Evolutionary conservation across 2,113 vertebrate species (phyloP), one percentile per base, ranked within the genome.

Genomic region (Marcusenius ussheri): DNA sequence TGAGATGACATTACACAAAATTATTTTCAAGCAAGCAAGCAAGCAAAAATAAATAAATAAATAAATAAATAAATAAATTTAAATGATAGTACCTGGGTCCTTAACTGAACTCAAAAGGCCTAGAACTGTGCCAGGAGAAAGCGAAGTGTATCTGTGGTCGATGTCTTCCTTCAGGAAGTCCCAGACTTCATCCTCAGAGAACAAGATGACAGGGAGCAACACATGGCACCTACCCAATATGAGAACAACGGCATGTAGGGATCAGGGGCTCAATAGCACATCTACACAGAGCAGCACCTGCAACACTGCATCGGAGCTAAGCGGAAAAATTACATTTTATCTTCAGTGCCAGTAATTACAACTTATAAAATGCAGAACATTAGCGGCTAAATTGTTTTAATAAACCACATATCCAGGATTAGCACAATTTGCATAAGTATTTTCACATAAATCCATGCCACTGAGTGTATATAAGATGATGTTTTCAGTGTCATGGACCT

Each of bases 131-230:
- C 95, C 5, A 17, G 92, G 92, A 3, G 90, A 91, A 47, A 94
- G 94, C 27, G 92, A 90, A 0, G 93, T 70, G 5, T 96, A 91
- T 58, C 94, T 93, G 42, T 93, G 17, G n/a, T 93, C 94, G 62
- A 95, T 93, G 0, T 94, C 94, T 3, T 96, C 96, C 89, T 93
- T 95, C 89, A 98, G 95, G 94, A 97, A 99, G 2, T 95, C 94
- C 91, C 95, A 95, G 91, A 96, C 96, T 92, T 98, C 97, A 56
- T 96, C 95, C 1, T 94, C 21, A 0, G 96, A 96, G 3, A 92
- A 91, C 93, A 99, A 91, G 4, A 62, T 92, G 88, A 94, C 84
- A 0, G 97, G 97, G 91, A 92, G 93, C 66, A 95, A 49, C 66
- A 95, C 88, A 35, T 7, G 92, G 90, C 94, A 96, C 90, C 97